A percentile compares a stretch with the other conserved stretches of the same genome.
Evolutionary conservation across 1,140 invertebrate genomes (phyloP).

Genomic region (Eriocheir sinensis): DNA sequence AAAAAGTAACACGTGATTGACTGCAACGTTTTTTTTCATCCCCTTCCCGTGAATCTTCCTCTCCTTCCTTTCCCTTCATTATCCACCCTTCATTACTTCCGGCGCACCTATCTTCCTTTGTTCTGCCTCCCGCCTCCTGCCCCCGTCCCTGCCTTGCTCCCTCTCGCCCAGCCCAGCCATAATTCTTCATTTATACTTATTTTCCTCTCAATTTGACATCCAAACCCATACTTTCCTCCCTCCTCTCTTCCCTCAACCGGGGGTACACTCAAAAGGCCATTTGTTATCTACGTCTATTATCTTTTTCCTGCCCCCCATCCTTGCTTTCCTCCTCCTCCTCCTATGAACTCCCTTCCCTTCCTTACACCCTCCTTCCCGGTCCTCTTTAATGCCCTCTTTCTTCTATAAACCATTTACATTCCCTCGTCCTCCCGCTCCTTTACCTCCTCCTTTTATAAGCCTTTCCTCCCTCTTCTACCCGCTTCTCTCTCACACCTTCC

Average conservation of each 20-base stretch:
- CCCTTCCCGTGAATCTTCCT: neutral
- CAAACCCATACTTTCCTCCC: neutral
- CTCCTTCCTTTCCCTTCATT: neutral
- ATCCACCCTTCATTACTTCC: neutral
- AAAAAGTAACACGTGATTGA: neutral
- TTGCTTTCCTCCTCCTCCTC: neutral
- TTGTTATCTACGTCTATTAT: neutral
- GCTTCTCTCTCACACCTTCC: no score
- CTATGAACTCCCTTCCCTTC: neutral
- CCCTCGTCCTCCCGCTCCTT: neutral
- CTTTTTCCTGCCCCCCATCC: neutral
- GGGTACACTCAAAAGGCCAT: slow-evolving; percentile 10
- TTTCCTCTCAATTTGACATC: neutral
- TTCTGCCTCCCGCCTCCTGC: neutral
- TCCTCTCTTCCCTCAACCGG: neutral
- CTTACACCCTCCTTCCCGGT: neutral
- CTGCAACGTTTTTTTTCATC: neutral
- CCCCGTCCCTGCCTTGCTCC: neutral
- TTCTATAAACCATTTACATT: no score
- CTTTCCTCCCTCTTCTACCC: neutral
- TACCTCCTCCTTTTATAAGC: neutral
- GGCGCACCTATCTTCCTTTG: neutral
- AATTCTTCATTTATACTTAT: neutral
- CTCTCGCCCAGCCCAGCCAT: neutral
- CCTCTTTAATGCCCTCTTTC: no score